phyloP scores from a whole-genome alignment of 2,888 invertebrate genomes.

The Panzeria rudis region DNA sequence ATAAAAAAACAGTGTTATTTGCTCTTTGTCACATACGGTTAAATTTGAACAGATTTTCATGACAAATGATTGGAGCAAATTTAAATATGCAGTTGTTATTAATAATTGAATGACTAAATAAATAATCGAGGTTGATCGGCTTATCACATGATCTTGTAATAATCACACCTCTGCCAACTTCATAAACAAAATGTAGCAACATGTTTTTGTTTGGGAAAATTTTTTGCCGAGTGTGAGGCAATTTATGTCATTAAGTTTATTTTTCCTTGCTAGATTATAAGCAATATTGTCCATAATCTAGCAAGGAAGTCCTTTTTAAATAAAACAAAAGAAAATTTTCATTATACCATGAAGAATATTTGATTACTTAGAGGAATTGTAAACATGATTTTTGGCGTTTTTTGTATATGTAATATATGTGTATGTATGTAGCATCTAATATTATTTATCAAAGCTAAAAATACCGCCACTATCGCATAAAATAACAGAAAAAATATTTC shows the following conservation, averaged over 20 bases:
- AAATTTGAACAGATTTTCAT: conserved; percentile 57
- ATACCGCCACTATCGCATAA: conserved; percentile 55
- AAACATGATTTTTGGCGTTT: not conserved
- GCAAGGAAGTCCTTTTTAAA: not conserved
- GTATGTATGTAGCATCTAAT: conserved; percentile 17
- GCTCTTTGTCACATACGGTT: conserved; percentile 63
- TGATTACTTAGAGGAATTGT: too few relatives aligned
- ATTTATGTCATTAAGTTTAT: not conserved
- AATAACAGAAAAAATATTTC: conserved; percentile 56
- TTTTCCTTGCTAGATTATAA: not conserved
- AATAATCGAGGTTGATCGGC: conserved; percentile 69
- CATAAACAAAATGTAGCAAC: conserved; percentile 29
- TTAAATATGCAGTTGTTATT: conserved; percentile 62
- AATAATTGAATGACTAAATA: conserved; percentile 60
- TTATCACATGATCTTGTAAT: conserved; percentile 67
- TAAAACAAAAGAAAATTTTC: not conserved
- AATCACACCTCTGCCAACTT: conserved; percentile 61
- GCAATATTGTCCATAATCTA: too few relatives aligned
- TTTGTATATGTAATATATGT: not conserved
- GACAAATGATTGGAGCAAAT: conserved; percentile 69
- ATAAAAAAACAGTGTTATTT: conserved; percentile 40
- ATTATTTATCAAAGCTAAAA: conserved; percentile 61
- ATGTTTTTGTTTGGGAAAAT: not conserved
- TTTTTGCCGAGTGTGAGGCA: not conserved
- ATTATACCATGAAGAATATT: not conserved